Evolutionary conservation across 2,888 invertebrate genomes (phyloP).

Genomic region (Papilio elwesi): DNA sequence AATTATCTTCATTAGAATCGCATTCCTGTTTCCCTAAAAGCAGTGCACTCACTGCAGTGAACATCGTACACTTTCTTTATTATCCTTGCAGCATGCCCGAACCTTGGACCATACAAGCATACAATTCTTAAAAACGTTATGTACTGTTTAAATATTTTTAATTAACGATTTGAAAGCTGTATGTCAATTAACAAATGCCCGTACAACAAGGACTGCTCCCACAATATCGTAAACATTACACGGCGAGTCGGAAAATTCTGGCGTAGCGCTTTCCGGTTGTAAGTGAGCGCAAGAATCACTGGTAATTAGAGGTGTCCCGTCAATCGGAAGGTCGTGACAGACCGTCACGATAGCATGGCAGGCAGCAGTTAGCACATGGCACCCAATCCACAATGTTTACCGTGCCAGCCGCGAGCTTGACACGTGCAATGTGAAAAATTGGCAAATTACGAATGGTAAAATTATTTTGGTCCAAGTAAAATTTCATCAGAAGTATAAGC

Average conservation of each 20-base stretch:
- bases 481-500: not conserved
- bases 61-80: too few species aligned
- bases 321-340: conserved; percentile 27
- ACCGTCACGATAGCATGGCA: conserved; percentile 19
- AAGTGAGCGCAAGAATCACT: conserved; percentile 24
- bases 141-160: too few species aligned
- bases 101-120: too few species aligned
- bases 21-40: too few species aligned
- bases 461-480: not conserved
- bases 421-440: conserved; percentile 10
- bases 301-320: conserved; percentile 26
- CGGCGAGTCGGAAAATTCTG: conserved; percentile 12
- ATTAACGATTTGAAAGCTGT: too few species aligned
- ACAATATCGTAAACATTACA: not conserved
- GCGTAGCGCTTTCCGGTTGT: conserved; percentile 12
- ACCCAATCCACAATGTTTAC: conserved; percentile 25
- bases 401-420: not conserved
- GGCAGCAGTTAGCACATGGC: conserved; percentile 25
- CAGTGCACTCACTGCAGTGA: too few species aligned
- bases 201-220: not conserved
- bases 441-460: not conserved
- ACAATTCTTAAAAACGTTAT: too few species aligned
- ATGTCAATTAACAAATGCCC: too few species aligned
- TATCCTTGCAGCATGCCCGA: too few species aligned
- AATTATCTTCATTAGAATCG: too few species aligned